Evolutionary conservation across 2,113 vertebrate genomes (phyloP).

Genomic region (Lepisosteus oculatus): DNA sequence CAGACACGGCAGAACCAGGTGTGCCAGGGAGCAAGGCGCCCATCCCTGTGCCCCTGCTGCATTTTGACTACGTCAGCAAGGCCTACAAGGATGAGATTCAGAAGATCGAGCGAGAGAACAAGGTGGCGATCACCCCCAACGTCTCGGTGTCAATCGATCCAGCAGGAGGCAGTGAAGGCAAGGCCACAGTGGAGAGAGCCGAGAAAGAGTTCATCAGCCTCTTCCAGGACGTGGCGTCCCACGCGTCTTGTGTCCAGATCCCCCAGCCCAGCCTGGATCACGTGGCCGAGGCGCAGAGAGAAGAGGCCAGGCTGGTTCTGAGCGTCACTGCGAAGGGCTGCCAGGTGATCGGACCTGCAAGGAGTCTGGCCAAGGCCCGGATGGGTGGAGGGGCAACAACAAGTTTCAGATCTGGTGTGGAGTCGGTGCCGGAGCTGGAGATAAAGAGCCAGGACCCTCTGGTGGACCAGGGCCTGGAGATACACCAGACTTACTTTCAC

Average conservation of each 20-base stretch:
- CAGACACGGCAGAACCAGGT: background rate
- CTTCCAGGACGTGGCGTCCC: background rate
- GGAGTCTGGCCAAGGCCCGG: background rate
- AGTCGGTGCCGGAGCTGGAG: background rate
- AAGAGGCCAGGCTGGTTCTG: slow-evolving; percentile 29
- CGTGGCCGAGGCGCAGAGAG: slow-evolving; percentile 3
- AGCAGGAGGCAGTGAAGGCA: background rate
- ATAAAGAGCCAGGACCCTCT: slow-evolving; percentile 36
- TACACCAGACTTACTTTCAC: slow-evolving; percentile 31
- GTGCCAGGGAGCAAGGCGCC: no score
- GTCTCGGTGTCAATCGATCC: slow-evolving; percentile 4
- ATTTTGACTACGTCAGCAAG: background rate
- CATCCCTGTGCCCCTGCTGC: background rate
- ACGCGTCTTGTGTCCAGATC: background rate
- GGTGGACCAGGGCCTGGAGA: slow-evolving; percentile 1
- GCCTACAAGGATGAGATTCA: slow-evolving; percentile 8
- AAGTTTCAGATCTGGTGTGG: background rate
- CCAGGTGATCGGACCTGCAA: slow-evolving; percentile 23
- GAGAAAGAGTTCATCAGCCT: background rate
- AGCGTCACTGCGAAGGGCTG: slow-evolving; percentile 25
- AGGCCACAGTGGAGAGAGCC: background rate
- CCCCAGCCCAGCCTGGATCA: slow-evolving; percentile 5
- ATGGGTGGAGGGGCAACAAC: background rate
- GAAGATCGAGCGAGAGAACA: background rate
- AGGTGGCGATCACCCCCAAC: background rate